A percentile compares a stretch with the other conserved stretches of the same genome.
phyloP scores from a whole-genome alignment of 2,113 vertebrate genomes.

The Festucalex cinctus region DNA sequence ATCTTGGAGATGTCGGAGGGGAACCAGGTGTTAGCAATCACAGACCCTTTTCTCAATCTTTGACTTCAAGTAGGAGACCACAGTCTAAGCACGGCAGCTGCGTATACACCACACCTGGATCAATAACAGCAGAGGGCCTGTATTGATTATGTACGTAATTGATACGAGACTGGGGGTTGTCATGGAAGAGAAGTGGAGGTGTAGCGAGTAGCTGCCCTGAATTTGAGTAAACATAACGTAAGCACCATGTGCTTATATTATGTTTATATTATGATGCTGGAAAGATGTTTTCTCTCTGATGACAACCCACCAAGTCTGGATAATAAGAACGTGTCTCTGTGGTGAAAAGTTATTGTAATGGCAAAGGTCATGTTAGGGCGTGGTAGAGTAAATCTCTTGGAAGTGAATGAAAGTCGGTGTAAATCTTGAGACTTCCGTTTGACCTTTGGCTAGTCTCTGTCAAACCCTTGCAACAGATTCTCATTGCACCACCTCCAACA shows the following conservation, averaged over 20 bases:
- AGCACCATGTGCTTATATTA: no score
- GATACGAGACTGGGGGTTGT: slow-evolving; percentile 56
- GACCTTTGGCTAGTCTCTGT: not conserved
- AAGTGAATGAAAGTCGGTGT: not conserved
- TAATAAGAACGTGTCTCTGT: not conserved
- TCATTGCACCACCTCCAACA: slow-evolving; percentile 9
- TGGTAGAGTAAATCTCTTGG: not conserved
- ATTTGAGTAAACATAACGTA: slow-evolving; percentile 22
- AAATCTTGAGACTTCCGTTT: not conserved
- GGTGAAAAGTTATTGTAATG: not conserved
- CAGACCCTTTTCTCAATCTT: slow-evolving; percentile 44
- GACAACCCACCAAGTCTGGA: not conserved
- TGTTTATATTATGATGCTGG: no score
- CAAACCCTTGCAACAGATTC: slow-evolving; percentile 5
- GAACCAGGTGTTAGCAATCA: slow-evolving; percentile 49
- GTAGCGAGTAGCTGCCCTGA: slow-evolving; percentile 9
- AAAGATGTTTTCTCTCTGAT: not conserved
- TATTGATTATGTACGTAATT: slow-evolving; percentile 72
- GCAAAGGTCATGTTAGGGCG: not conserved
- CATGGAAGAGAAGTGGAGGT: slow-evolving; percentile 17
- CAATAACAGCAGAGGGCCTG: slow-evolving; percentile 65
- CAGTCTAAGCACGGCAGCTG: slow-evolving; percentile 51
- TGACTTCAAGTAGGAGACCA: slow-evolving; percentile 46
- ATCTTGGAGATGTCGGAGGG: slow-evolving; percentile 24
- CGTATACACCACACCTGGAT: slow-evolving; percentile 49